These are phyloP conservation scores for Pterocles orientalis DNA, from an alignment of 2,113 vertebrate species.

Conservation along the genomic window DNA sequence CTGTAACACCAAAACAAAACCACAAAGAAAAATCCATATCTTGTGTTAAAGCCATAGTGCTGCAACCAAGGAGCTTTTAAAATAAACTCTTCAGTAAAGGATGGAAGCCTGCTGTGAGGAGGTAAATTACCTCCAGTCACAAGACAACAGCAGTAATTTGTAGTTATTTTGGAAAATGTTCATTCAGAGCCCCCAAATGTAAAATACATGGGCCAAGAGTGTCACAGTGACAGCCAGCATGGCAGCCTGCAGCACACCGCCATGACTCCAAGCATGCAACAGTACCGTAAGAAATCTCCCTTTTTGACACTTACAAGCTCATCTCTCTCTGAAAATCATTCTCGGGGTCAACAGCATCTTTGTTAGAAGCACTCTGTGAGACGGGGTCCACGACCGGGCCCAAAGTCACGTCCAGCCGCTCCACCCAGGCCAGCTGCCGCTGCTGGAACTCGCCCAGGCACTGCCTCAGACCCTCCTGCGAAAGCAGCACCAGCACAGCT, in stretches of 20 bases:
- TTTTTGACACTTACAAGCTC: constrained; percentile 86
- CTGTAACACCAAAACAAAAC: neutral
- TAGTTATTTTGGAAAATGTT: neutral
- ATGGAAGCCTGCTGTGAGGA: neutral
- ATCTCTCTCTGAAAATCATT: constrained; percentile 97
- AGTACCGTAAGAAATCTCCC: too few relatives aligned
- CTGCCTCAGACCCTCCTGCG: constrained; percentile 84
- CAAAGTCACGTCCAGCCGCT: constrained; percentile 89
- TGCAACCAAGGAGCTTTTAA: neutral
- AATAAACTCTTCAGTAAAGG: neutral
- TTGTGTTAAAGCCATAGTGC: neutral
- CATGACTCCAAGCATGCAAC: accelerated
- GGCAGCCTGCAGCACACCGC: neutral
- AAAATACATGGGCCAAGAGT: neutral
- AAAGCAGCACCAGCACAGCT: neutral
- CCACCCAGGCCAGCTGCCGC: constrained; percentile 88
- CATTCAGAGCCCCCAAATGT: neutral
- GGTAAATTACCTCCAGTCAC: neutral
- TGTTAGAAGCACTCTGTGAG: constrained; percentile 19
- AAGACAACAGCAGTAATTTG: neutral
- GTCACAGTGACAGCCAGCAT: accelerated
- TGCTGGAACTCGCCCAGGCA: constrained; percentile 84
- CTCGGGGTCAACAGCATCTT: constrained; percentile 78
- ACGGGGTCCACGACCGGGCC: constrained; percentile 45
- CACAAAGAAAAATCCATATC: neutral